phyloP scores from a whole-genome alignment of 2,888 invertebrate genomes.

The Meteorus cinctellus region DNA sequence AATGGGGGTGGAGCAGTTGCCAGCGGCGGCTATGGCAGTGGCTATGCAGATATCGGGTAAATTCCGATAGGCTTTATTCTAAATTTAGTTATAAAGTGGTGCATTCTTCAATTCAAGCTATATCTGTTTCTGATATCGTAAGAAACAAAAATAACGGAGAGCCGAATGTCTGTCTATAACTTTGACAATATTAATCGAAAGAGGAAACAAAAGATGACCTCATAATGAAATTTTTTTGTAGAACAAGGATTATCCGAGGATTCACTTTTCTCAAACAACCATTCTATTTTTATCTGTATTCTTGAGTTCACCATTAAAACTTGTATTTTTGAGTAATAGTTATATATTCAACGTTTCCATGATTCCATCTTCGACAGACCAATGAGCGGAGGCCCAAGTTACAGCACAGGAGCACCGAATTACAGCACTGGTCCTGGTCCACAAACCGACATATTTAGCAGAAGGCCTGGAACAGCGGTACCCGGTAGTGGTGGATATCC shows the following conservation, averaged over 20 bases:
- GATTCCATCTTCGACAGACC: slow-evolving; percentile 60
- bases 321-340: too few species aligned
- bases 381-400: slow-evolving; percentile 69
- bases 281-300: too few species aligned
- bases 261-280: too few species aligned
- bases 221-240: too few species aligned
- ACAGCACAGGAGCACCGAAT: slow-evolving; percentile 66
- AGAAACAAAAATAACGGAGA: too few species aligned
- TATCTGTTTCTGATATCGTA: too few species aligned
- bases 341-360: not conserved
- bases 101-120: too few species aligned
- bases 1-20: slow-evolving; percentile 68
- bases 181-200: too few species aligned
- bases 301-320: too few species aligned
- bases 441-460: slow-evolving; percentile 71
- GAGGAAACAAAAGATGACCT: too few species aligned
- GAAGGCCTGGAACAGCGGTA: slow-evolving; percentile 70
- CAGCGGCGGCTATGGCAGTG: slow-evolving; percentile 66
- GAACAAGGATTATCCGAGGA: too few species aligned
- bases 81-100: slow-evolving; percentile 38
- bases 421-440: slow-evolving; percentile 70
- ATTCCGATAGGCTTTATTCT: slow-evolving; percentile 15
- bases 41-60: slow-evolving; percentile 70
- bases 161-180: too few species aligned
- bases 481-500: slow-evolving; percentile 68